Evolutionary conservation across 2,113 vertebrate genomes (phyloP).

Genomic region (Polypterus senegalus): DNA sequence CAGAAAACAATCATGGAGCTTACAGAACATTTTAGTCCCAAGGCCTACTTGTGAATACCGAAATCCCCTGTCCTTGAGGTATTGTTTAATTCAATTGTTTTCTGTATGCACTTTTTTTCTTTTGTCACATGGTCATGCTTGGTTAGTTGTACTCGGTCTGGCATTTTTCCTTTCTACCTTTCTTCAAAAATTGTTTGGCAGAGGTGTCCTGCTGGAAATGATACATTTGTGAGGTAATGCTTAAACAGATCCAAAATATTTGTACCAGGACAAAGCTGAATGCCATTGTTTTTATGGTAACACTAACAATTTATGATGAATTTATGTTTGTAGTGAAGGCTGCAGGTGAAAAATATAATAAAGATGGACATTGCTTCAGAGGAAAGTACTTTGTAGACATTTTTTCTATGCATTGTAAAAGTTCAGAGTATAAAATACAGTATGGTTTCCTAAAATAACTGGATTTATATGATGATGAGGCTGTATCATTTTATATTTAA

Average conservation of each 20-base stretch:
- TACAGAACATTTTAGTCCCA: conserved; percentile 66
- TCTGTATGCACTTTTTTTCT: conserved; percentile 54
- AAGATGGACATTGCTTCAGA: conserved; percentile 39
- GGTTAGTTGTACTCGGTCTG: conserved; percentile 57
- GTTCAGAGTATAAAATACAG: too few relatives aligned
- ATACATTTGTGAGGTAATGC: conserved; percentile 69
- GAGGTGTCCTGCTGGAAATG: conserved; percentile 58
- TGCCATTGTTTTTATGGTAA: conserved; percentile 17
- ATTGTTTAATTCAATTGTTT: conserved; percentile 67
- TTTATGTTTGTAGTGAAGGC: conserved; percentile 37
- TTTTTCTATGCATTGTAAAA: too few relatives aligned
- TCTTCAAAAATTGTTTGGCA: conserved; percentile 47
- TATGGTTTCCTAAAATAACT: too few relatives aligned
- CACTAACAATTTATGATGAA: conserved; percentile 34
- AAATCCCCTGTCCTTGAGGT: conserved; percentile 56
- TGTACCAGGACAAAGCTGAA: conserved; percentile 15
- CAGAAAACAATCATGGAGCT: conserved; percentile 68
- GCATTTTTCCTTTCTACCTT: conserved; percentile 47
- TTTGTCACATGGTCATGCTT: conserved; percentile 34
- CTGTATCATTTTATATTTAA: too few relatives aligned
- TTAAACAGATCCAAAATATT: conserved; percentile 45
- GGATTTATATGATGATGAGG: too few relatives aligned
- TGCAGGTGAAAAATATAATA: conserved; percentile 44
- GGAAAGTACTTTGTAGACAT: conserved; percentile 10
- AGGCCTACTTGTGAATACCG: conserved; percentile 53